Evolutionary conservation across 2,113 vertebrate genomes (phyloP).

Genomic region (Ivindomyrus marchei): DNA sequence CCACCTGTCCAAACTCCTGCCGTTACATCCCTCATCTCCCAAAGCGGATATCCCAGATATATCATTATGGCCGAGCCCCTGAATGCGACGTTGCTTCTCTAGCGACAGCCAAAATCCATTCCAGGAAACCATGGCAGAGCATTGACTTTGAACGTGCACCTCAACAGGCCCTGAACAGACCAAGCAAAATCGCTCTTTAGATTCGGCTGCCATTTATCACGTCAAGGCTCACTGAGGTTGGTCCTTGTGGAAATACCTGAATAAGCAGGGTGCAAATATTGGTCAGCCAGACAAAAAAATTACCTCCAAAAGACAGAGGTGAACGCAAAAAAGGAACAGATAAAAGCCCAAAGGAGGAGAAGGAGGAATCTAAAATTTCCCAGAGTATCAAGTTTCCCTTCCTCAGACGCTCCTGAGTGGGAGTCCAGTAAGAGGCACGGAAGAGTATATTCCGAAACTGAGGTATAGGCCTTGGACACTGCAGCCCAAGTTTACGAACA

Average conservation of each 20-base stretch:
- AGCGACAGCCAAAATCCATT: neutral
- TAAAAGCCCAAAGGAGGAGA: conserved; percentile 31
- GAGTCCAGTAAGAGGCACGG: conserved; percentile 53
- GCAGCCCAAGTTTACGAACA: conserved; percentile 34
- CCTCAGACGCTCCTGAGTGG: conserved; percentile 45
- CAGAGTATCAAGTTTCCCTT: conserved; percentile 55
- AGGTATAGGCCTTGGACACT: conserved; percentile 55
- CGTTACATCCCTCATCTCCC: conserved; percentile 32
- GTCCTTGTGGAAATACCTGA: conserved; percentile 43
- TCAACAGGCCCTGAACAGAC: neutral
- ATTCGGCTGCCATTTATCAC: neutral
- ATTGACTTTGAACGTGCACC: neutral
- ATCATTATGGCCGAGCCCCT: neutral
- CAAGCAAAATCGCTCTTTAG: neutral
- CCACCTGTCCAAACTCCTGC: conserved; percentile 53
- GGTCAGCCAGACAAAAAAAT: conserved; percentile 55
- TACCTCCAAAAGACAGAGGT: conserved; percentile 25
- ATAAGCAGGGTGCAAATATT: conserved; percentile 55
- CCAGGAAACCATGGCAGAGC: neutral
- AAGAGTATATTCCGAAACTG: conserved; percentile 52
- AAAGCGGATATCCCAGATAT: neutral
- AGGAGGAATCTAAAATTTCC: conserved; percentile 45
- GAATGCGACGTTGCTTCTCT: neutral
- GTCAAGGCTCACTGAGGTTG: conserved; percentile 31
- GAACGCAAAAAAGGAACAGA: neutral